A percentile compares a stretch with the other conserved stretches of the same genome.
Conservation (phyloP, 2,888 invertebrate genomes). For the Melanostoma mellinum region DNA sequence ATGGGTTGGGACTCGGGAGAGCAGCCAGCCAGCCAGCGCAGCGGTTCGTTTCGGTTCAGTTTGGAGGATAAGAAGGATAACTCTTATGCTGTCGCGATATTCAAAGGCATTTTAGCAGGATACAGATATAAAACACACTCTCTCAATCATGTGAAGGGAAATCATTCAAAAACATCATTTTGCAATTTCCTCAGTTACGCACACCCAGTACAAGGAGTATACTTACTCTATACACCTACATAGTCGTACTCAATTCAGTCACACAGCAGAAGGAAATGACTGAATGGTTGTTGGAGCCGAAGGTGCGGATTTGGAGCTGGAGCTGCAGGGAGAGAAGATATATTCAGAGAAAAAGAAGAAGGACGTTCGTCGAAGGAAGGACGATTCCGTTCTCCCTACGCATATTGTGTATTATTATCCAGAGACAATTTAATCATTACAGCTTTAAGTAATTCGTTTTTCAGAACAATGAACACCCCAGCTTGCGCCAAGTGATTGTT, state of each 20-base stretch:
- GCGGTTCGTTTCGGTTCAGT: too few relatives aligned
- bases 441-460: constrained; percentile 66
- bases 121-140: constrained; percentile 18
- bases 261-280: constrained; percentile 8
- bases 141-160: constrained; percentile 32
- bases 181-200: constrained; percentile 24
- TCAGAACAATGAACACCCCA: constrained; percentile 53
- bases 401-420: constrained; percentile 53
- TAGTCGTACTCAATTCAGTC: not conserved
- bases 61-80: not conserved
- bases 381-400: not conserved
- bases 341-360: not conserved
- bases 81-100: constrained; percentile 27
- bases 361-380: not conserved
- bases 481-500: constrained; percentile 49
- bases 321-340: too few relatives aligned
- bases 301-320: too few relatives aligned
- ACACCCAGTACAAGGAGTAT: not conserved
- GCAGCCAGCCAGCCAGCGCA: not conserved
- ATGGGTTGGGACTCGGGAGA: not conserved
- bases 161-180: constrained; percentile 57
- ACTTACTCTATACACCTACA: too few relatives aligned
- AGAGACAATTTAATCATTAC: constrained; percentile 71
- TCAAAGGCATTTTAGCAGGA: constrained; percentile 47
- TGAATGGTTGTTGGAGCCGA: too few relatives aligned